Evolutionary conservation across 2,113 vertebrate genomes (phyloP).

Genomic region (Pseudopodoces humilis): DNA sequence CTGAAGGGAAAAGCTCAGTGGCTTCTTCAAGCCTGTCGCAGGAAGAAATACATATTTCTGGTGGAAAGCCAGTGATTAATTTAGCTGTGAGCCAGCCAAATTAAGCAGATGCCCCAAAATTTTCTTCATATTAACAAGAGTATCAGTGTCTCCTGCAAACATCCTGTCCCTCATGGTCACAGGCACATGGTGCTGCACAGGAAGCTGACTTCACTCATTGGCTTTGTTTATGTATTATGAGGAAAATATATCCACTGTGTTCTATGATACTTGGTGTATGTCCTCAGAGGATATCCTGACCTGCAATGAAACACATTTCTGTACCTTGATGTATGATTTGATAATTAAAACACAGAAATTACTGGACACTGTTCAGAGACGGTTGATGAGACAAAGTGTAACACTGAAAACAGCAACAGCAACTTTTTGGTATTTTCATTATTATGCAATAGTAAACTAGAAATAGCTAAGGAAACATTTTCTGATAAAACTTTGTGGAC

Average conservation of each 20-base stretch:
- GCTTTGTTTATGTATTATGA: background rate
- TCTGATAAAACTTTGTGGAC: background rate
- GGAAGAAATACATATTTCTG: background rate
- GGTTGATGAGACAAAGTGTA: background rate
- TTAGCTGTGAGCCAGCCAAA: background rate
- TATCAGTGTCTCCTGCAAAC: background rate
- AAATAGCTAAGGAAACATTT: background rate
- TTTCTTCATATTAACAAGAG: background rate
- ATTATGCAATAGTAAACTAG: background rate
- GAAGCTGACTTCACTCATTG: background rate
- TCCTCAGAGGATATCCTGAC: background rate
- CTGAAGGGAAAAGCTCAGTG: too few relatives aligned
- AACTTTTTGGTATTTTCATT: background rate
- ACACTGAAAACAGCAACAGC: background rate
- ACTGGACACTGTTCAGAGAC: background rate
- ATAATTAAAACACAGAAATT: background rate
- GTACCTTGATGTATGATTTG: background rate
- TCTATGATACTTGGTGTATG: background rate
- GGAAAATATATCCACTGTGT: background rate
- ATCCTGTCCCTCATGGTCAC: background rate
- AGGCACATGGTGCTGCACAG: background rate
- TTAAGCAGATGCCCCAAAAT: background rate
- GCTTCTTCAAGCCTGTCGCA: background rate
- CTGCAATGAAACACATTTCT: accelerated
- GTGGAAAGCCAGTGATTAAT: background rate